These are phyloP conservation scores for Dorcus parallelipipedus DNA, from an alignment of 2,888 invertebrate species.

Conservation along the genomic window DNA sequence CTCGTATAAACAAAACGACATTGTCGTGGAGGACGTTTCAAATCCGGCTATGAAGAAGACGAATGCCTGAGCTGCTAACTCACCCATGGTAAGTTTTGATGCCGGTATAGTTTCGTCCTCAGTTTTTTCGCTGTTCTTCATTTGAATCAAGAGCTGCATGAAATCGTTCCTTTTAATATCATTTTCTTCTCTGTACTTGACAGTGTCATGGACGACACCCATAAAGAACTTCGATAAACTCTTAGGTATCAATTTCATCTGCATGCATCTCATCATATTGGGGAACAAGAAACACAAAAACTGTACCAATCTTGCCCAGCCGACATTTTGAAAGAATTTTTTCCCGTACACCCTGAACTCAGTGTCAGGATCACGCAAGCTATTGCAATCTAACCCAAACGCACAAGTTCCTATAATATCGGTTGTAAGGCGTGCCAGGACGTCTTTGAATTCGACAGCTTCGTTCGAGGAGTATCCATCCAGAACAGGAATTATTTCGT, in stretches of 20 bases:
- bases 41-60: constrained; percentile 54
- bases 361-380: constrained; percentile 53
- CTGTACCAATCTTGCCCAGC: constrained; percentile 8
- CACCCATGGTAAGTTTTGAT: not conserved
- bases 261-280: constrained; percentile 20
- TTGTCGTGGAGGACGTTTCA: constrained; percentile 51
- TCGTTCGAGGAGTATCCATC: not conserved
- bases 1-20: constrained; percentile 49
- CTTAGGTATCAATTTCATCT: constrained; percentile 25
- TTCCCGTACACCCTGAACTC: constrained; percentile 44
- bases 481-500: constrained; percentile 10
- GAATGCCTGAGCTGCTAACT: constrained; percentile 49
- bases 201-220: constrained; percentile 45
- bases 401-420: constrained; percentile 58
- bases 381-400: constrained; percentile 58
- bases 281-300: constrained; percentile 22
- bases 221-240: constrained; percentile 48
- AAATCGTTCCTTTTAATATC: constrained; percentile 53
- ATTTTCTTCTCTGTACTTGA: constrained; percentile 49
- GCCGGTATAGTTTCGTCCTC: not conserved
- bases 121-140: constrained; percentile 35
- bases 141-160: constrained; percentile 52
- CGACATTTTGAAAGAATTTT: constrained; percentile 18
- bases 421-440: constrained; percentile 55
- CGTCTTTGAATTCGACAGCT: constrained; percentile 38